Conservation (phyloP, 2,113 vertebrate genomes). For the Hippotragus niger region DNA sequence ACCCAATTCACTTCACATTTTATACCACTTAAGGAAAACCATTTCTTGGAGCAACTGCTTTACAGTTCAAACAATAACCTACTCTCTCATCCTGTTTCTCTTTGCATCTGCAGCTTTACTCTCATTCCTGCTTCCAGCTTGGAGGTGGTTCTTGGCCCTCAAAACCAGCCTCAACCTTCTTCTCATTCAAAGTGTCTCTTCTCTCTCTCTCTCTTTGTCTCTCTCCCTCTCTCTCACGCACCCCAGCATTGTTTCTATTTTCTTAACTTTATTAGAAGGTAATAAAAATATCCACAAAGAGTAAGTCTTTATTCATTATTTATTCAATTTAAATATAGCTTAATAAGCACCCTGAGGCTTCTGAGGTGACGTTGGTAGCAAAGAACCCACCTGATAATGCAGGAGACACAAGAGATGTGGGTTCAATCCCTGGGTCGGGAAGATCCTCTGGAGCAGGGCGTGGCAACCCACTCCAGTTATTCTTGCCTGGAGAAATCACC, state of each 20-base stretch:
- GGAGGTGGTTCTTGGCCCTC: background rate
- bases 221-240: too few relatives aligned
- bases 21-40: slow-evolving; percentile 58
- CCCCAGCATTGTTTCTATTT: background rate
- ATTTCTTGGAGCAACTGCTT: background rate
- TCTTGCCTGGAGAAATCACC: background rate
- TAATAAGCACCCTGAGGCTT: background rate
- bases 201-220: background rate
- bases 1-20: slow-evolving; percentile 13
- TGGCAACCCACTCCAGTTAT: background rate
- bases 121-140: background rate
- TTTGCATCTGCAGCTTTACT: background rate
- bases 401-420: background rate
- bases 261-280: background rate
- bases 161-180: background rate
- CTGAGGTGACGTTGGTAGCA: background rate
- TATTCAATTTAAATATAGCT: background rate
- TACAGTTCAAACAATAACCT: background rate
- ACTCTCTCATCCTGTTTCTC: background rate
- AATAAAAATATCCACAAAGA: background rate
- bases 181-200: background rate
- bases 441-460: background rate
- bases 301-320: background rate
- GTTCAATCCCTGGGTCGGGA: background rate
- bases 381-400: background rate